Evolutionary conservation across 1,140 invertebrate species (phyloP), one percentile per base, ranked within the genome.

Genomic region (Trachymyrmex septentrionalis): DNA sequence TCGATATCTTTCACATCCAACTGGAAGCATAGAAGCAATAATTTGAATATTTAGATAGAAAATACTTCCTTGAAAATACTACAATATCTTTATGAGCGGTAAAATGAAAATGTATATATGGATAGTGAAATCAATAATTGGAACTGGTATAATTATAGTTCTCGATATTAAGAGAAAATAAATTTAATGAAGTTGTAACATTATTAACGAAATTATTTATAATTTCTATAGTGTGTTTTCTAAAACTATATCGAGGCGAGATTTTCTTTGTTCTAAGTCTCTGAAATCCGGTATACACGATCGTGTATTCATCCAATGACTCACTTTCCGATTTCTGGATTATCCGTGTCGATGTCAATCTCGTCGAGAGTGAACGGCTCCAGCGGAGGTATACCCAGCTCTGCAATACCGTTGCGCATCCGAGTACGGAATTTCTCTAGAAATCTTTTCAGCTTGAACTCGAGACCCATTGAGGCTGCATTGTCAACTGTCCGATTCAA

Each of bases 401-500:
- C 94, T 0, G 94, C 93, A 63, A 95, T 94, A 53, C 94, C 94
- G 12, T 95, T 87, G 0, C 90, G 89, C 94, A 95, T 95, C 16
- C 93, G 90, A 0, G 71, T 24, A 0, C 94, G 93, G 81, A 95
- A 93, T 73, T 92, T 94, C 50, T 95, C 94, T n/a, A 95, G 69
- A 21, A 95, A 69, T 64, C 93, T 92, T 69, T 90, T 91, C 66
- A 95, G 88, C 61, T 95, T 95, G 85, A 94, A 94, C 76, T 95
- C 94, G 59, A 95, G 77, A 63, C 94, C 93, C 67, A 89, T 95
- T 14, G 94, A 95, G 0, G 94, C 91, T 34, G 94, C 94, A 77
- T 94, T 95, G 91, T 95, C 94, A 86, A 95, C 94, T 95, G 88
- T 93, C 90, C 94, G 92, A 67, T 94, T 92, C 90, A 81, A 81